Evolutionary conservation across 2,888 invertebrate species (phyloP).

Genomic region (Yponomeuta plumbellus): DNA sequence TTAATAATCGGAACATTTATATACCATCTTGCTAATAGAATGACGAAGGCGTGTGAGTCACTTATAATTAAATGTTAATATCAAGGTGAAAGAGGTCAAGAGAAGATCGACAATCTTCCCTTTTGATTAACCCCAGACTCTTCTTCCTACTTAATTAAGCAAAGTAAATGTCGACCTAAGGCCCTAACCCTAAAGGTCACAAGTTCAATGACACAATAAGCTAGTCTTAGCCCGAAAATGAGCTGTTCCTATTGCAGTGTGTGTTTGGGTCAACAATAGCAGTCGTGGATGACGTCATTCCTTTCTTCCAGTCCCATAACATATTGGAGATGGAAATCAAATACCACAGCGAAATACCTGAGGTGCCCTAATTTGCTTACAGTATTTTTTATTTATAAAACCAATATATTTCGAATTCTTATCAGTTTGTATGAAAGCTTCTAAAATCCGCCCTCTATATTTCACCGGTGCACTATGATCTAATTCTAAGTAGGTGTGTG

Average conservation of each 20-base stretch:
- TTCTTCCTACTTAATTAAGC: neutral
- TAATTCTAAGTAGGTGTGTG: too few relatives aligned
- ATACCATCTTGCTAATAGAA: neutral
- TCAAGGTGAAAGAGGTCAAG: neutral
- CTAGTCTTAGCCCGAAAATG: neutral
- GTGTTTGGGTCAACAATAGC: neutral
- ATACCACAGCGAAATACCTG: too few relatives aligned
- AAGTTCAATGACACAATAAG: neutral
- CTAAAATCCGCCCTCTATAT: neutral
- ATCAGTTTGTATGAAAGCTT: too few relatives aligned
- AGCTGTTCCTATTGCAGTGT: neutral
- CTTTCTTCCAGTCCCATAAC: too few relatives aligned
- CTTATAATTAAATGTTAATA: neutral
- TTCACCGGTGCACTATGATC: neutral
- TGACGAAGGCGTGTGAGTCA: neutral
- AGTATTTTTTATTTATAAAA: too few relatives aligned
- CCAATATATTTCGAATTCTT: too few relatives aligned
- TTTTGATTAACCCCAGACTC: neutral
- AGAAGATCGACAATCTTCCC: neutral
- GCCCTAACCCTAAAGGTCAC: neutral
- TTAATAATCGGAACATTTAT: neutral
- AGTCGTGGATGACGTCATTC: neutral
- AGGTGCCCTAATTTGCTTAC: too few relatives aligned
- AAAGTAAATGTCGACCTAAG: neutral
- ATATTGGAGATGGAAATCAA: too few relatives aligned